A percentile compares a stretch with the other conserved stretches of the same genome.
Evolutionary conservation across 2,797 vertebrate genomes (phyloP).

Genomic region (Botia kubotai): DNA sequence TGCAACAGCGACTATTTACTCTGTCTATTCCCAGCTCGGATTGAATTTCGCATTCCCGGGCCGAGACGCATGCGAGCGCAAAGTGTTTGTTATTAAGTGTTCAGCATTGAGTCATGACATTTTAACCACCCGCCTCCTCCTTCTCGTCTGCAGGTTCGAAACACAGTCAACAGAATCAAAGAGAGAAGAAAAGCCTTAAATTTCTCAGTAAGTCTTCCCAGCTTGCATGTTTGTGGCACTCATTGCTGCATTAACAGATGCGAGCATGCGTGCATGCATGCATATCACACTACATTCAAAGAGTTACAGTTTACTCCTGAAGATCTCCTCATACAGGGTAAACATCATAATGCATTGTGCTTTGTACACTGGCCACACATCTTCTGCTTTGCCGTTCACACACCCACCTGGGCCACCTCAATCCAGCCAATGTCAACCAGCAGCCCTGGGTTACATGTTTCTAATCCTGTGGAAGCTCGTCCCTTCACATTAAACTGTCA

Average conservation of each 20-base stretch:
- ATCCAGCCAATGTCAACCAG: conserved; percentile 82
- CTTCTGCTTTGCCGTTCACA: not conserved
- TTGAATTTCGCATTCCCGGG: conserved; percentile 42
- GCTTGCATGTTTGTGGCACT: conserved; percentile 40
- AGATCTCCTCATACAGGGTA: not conserved
- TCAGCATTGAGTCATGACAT: conserved; percentile 42
- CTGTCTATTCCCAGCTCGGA: conserved; percentile 6
- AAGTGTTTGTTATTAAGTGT: conserved; percentile 36
- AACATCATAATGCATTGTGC: not conserved
- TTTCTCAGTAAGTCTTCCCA: conserved; percentile 77
- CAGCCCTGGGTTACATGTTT: conserved; percentile 86
- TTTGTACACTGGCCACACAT: conserved; percentile 10
- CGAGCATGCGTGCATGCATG: not conserved
- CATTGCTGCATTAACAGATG: not conserved
- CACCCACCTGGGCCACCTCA: conserved; percentile 72
- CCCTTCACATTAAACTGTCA: conserved; percentile 98
- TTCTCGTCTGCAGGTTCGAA: conserved; percentile 76
- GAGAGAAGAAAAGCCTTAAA: conserved; percentile 82
- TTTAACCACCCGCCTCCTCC: conserved; percentile 15
- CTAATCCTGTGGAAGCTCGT: conserved; percentile 92
- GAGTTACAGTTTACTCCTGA: no score
- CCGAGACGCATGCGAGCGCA: conserved; percentile 20
- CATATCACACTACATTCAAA: not conserved
- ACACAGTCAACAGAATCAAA: conserved; percentile 83
- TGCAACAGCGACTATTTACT: conserved; percentile 45